Percentiles rank a stretch among this genome's conserved stretches.
Conservation (phyloP, 2,888 invertebrate species). For the Gastracanthus pulcherrimus region DNA sequence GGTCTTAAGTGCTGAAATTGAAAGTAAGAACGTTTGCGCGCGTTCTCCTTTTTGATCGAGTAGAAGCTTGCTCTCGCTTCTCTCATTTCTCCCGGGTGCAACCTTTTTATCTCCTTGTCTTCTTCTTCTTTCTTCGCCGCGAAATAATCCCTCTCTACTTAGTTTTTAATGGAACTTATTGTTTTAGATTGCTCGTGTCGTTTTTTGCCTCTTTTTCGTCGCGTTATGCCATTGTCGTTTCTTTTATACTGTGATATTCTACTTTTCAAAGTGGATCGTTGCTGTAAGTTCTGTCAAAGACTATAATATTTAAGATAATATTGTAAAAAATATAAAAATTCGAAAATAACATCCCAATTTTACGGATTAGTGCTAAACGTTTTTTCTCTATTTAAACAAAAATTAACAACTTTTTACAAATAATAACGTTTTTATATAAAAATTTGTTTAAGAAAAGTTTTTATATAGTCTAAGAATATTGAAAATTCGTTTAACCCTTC, state of each 20-base stretch:
- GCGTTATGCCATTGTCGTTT: not conserved
- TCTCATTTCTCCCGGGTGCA: not conserved
- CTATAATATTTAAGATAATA: too few relatives aligned
- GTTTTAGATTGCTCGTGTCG: not conserved
- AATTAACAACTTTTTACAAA: too few relatives aligned
- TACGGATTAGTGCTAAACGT: too few relatives aligned
- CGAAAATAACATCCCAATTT: too few relatives aligned
- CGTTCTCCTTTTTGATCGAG: constrained; percentile 22
- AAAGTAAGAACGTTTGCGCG: not conserved
- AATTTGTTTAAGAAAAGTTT: too few relatives aligned
- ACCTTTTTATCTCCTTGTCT: not conserved
- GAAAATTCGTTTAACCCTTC: too few relatives aligned
- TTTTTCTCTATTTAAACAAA: too few relatives aligned
- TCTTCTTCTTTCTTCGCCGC: not conserved
- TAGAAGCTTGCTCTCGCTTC: not conserved
- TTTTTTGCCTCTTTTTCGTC: not conserved
- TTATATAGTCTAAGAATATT: too few relatives aligned
- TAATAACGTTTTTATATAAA: too few relatives aligned
- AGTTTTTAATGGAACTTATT: constrained; percentile 2
- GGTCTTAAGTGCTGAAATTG: constrained; percentile 14
- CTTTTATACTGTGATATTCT: too few relatives aligned
- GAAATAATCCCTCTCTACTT: not conserved
- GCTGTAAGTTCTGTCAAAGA: too few relatives aligned
- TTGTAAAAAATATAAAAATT: not conserved
- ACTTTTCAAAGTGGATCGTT: too few relatives aligned